These are phyloP conservation scores for Cotesia chilonis DNA, from an alignment of 1,140 invertebrate genomes.

Conservation along the genomic window DNA sequence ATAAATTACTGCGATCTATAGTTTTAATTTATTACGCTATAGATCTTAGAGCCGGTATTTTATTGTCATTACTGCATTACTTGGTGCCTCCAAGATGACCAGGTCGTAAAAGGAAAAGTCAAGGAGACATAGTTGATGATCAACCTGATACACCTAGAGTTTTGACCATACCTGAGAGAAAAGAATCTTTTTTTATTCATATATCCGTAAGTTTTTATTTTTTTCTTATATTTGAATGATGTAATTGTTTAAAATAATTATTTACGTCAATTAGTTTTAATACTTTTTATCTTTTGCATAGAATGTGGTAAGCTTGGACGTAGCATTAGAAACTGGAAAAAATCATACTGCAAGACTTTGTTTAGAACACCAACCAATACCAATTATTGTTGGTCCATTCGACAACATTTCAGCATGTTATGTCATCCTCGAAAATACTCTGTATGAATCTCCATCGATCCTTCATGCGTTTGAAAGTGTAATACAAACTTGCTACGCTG, in stretches of 20 bases:
- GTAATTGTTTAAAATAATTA: background rate
- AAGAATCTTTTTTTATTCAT: constrained; percentile 16
- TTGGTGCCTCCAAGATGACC: constrained; percentile 13
- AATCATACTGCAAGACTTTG: constrained; percentile 2
- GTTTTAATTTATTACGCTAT: background rate
- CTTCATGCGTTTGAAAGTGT: constrained; percentile 29
- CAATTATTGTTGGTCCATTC: constrained; percentile 30
- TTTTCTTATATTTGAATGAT: background rate
- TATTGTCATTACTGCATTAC: constrained; percentile 16
- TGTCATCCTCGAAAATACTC: constrained; percentile 26
- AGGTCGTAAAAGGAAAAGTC: constrained; percentile 21
- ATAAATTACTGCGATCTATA: background rate
- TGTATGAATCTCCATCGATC: constrained; percentile 5
- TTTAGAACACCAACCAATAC: constrained; percentile 25
- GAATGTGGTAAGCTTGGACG: constrained; percentile 11
- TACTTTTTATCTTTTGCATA: background rate
- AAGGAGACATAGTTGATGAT: background rate
- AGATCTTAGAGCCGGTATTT: constrained; percentile 17
- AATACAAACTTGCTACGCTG: too few species aligned
- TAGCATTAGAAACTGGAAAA: background rate
- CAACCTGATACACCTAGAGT: background rate
- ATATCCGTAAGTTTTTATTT: background rate
- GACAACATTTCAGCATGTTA: constrained; percentile 22
- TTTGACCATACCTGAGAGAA: background rate
- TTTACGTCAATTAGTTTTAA: background rate